These are phyloP conservation scores for Lontra canadensis DNA, from an alignment of 2,113 vertebrate genomes.

Conservation along the genomic window DNA sequence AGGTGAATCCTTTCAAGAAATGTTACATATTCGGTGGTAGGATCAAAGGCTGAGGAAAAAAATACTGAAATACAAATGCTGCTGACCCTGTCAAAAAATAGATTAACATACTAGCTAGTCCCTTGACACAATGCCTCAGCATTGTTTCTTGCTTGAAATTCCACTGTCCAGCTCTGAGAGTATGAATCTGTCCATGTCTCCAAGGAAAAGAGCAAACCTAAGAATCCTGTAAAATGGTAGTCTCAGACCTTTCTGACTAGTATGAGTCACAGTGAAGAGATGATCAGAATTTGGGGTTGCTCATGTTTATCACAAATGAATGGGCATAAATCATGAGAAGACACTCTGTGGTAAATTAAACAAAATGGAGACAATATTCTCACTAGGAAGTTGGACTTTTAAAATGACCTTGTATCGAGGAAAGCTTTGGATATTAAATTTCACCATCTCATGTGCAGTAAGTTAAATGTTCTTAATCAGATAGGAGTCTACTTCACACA, in stretches of 20 bases:
- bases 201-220: conserved; percentile 14
- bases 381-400: conserved; percentile 44
- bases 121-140: neutral
- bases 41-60: neutral
- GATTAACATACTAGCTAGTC: neutral
- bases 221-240: conserved; percentile 34
- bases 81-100: neutral
- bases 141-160: conserved; percentile 49
- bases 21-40: neutral
- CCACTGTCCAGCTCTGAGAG: neutral
- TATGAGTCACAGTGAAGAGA: conserved; percentile 40
- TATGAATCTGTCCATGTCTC: neutral
- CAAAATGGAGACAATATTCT: neutral
- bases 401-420: conserved; percentile 45
- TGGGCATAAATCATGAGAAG: conserved; percentile 39
- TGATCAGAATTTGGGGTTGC: neutral
- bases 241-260: neutral
- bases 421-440: conserved; percentile 61
- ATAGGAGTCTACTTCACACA: conserved; percentile 26
- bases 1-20: neutral
- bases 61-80: conserved; percentile 12
- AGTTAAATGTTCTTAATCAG: conserved; percentile 62
- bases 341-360: conserved; percentile 1
- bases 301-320: conserved; percentile 30
- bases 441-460: conserved; percentile 48